Base-by-base conservation (phyloP, 2,113 vertebrate species). In the Turnix velox region DNA sequence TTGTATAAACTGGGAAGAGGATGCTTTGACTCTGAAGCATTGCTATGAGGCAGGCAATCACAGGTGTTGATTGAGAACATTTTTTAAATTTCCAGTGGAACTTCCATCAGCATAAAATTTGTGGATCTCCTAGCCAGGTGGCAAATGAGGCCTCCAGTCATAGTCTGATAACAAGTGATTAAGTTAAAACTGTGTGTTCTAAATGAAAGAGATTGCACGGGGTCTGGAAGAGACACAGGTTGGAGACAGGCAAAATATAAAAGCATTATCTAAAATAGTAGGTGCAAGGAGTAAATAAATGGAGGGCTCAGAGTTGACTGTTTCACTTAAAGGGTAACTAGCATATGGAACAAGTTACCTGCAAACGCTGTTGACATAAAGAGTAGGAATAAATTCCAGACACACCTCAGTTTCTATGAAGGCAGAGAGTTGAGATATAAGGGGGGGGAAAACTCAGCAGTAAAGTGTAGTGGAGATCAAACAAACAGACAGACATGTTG, bases 291-390 rank as follows among this genome's bases (percentile, higher is more conserved):
- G 75, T 72, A 91, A 82, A 51, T 72, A 91, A 82, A 51, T 31
- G 76, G 39, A 92, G 22, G 51, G 77, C 52, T 87, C 6, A 0
- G 37, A 69, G 84, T 42, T 0, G 2, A 54, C 57, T 49, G 65
- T 79, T 96, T 84, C 23, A 42, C 73, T 84, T 78, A 69, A 55
- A 93, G 63, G 42, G 43, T 82, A 88, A 82, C 77, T 45, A 40
- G 54, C 86, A 81, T 94, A 66, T 95, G 89, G 84, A 96, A 94
- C 49, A 87, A 76, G 69, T 96, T 96, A 92, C 77, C 88, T 72
- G 77, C 48, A 66, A 93, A 82, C 61, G 18, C 76, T 63, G 37
- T 89, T 91, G 88, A 71, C 66, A 59, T 67, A 83, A 68, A 82
- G 59, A 76, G 31, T 37, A 87, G 72, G 92, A 95, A 93, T 92